Evolutionary conservation across 2,888 invertebrate species (phyloP), one percentile per base, ranked within the genome.

Genomic region (Andricus quercusramuli): DNA sequence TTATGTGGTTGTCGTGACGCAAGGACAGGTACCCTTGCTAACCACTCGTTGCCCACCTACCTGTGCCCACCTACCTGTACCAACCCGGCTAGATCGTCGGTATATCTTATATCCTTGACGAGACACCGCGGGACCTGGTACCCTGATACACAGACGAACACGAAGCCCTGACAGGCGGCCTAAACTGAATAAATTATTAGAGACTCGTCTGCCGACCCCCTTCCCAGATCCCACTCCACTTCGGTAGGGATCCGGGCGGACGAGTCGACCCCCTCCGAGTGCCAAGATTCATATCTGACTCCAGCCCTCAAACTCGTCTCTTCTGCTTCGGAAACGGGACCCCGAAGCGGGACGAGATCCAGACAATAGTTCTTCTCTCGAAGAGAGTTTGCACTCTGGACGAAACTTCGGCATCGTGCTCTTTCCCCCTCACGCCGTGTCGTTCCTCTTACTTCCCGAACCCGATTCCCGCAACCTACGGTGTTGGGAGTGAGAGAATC

Each of bases 171-270:
- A 89, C 89, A 87, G 85, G 85, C 82, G 85, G 83, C 86, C 89
- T 87, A 90, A 92, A 88, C 90, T 88, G 90, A 90, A 92, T 92
- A 91, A 92, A 91, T 91, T 91, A 92, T 92, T 88, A 89, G 85
- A 84, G 79, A 82, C 81, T 82, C 84, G 84, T 82, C 86, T 82
- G 78, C 85, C 83, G 82, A 81, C 83, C 83, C 83, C 84, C 84
- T 84, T 81, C 83, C 83, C 81, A 25, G 62, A 25, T 83, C 67
- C 20, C 44, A 37, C 32, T 59, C 59, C 70, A 62, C 78, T 64
- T 41, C 47, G 11, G 37, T 81, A 78, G 78, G 81, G 82, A 81
- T 84, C 83, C 81, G 80, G 77, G 80, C 82, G 82, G 85, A 81
- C 84, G 84, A 80, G 80, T 83, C 79, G 32, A 66, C 78, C 78